Evolutionary conservation across 1,140 invertebrate species (phyloP).

Genomic region (Hylyphantes graminicola): DNA sequence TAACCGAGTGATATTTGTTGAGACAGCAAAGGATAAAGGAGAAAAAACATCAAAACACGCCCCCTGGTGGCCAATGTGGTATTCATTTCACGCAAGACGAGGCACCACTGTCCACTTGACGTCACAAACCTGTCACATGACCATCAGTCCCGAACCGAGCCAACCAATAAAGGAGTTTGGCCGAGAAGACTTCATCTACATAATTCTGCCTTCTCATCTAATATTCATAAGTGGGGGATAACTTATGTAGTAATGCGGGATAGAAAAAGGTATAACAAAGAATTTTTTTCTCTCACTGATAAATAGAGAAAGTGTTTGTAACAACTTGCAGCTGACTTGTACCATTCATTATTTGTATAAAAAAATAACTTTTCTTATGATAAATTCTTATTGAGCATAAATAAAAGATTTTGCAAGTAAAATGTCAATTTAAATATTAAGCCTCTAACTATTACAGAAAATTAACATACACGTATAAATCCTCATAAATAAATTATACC

Average conservation of each 20-base stretch:
- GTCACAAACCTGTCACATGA: background rate
- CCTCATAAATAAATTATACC: no score
- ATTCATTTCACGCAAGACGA: constrained; percentile 39
- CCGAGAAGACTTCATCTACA: constrained; percentile 36
- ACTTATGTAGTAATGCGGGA: background rate
- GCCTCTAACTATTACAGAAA: no score
- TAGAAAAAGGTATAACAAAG: background rate
- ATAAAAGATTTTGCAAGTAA: no score
- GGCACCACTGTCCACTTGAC: background rate
- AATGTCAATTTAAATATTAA: no score
- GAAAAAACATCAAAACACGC: no score
- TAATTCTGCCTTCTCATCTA: constrained; percentile 1
- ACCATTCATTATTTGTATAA: no score
- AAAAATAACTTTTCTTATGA: no score
- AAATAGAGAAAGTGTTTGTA: background rate
- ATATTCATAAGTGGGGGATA: background rate
- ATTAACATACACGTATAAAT: no score
- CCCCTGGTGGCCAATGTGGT: background rate
- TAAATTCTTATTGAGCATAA: no score
- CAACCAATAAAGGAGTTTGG: constrained; percentile 1
- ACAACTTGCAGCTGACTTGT: no score
- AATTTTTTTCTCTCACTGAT: background rate
- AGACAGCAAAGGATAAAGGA: background rate
- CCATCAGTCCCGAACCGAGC: background rate
- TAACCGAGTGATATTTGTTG: background rate